phyloP scores from a whole-genome alignment of 1,140 invertebrate genomes.

The Bombus soroeensis region DNA sequence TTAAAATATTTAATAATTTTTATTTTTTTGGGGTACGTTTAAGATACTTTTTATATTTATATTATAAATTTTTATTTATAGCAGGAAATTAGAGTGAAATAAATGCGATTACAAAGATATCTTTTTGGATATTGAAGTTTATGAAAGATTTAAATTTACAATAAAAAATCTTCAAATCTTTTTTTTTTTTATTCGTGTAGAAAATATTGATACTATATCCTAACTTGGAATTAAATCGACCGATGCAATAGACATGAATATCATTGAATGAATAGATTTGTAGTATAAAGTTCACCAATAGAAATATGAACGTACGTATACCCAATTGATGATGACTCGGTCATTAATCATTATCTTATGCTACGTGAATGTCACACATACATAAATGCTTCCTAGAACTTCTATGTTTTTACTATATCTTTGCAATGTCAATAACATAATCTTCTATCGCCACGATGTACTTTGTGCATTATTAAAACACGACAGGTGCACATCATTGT shows the following conservation, averaged over 20 bases:
- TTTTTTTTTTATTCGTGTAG: background rate
- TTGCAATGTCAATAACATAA: slow-evolving; percentile 46
- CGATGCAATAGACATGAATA: background rate
- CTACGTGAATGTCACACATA: slow-evolving; percentile 40
- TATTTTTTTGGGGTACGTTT: no score
- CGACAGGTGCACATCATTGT: slow-evolving; percentile 50
- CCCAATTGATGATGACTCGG: background rate
- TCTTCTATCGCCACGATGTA: background rate
- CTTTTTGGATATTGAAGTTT: background rate
- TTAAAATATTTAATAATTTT: no score
- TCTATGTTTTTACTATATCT: background rate
- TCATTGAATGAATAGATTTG: background rate
- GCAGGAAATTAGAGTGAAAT: no score
- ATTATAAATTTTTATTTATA: no score
- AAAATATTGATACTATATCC: background rate
- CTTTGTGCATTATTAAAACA: slow-evolving; percentile 58
- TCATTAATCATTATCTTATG: slow-evolving; percentile 55
- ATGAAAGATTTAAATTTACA: no score
- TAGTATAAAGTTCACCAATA: background rate
- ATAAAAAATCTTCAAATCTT: background rate
- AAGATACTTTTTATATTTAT: no score
- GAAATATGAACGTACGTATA: background rate
- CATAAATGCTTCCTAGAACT: slow-evolving; percentile 24
- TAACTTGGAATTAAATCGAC: background rate
- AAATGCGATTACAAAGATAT: no score